These are phyloP conservation scores for Pygocentrus nattereri DNA, from an alignment of 2,797 vertebrate genomes.

Conservation along the genomic window DNA sequence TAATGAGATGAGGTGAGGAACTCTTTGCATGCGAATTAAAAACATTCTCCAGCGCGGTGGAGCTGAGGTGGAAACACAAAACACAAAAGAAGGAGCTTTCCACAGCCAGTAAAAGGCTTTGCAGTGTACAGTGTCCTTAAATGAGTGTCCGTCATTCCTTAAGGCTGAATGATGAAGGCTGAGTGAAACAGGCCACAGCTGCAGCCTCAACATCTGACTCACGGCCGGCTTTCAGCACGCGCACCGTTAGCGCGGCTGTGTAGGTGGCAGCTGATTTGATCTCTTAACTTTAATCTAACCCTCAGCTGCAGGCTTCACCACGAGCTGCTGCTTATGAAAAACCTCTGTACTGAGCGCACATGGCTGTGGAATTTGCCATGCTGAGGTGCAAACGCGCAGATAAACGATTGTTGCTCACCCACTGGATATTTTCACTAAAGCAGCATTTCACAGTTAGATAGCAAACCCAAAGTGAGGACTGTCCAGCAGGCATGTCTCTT, in stretches of 20 bases:
- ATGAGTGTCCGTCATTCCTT: not conserved
- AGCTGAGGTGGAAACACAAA: not conserved
- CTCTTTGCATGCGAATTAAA: too few species aligned
- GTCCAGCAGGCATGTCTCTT: too few species aligned
- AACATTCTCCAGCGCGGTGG: not conserved
- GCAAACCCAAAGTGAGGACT: too few species aligned
- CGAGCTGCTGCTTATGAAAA: not conserved
- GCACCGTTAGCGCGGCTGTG: not conserved
- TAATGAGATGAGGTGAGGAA: not conserved
- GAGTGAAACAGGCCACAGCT: not conserved
- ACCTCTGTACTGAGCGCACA: not conserved
- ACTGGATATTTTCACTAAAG: too few species aligned
- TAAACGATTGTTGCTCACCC: too few species aligned
- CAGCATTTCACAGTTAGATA: too few species aligned
- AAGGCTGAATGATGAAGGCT: not conserved
- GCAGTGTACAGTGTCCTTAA: too few species aligned
- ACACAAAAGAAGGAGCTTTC: not conserved
- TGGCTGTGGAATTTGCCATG: not conserved
- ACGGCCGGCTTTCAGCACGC: not conserved
- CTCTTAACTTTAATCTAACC: slow-evolving; percentile 5
- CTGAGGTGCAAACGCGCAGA: too few species aligned
- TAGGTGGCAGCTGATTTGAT: slow-evolving; percentile 8
- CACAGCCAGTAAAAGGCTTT: not conserved
- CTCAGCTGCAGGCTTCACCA: not conserved
- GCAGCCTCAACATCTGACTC: not conserved